Conservation (phyloP, 2,113 vertebrate genomes). For the Menura novaehollandiae region DNA sequence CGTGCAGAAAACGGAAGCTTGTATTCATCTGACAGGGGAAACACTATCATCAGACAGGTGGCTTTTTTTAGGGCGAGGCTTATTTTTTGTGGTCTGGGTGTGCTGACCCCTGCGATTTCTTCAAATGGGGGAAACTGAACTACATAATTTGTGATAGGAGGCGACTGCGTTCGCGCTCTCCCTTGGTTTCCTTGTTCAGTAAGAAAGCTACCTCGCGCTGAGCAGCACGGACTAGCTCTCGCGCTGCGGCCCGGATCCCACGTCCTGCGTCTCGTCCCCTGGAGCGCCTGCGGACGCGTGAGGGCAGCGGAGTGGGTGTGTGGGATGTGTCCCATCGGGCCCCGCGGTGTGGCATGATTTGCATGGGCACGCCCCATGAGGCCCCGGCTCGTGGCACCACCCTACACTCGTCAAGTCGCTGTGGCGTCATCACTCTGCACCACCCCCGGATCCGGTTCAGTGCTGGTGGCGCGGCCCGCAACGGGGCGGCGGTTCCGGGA, state of each 20-base stretch:
- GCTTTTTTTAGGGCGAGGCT: not conserved
- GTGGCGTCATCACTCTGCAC: rapidly evolving
- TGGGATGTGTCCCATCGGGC: not conserved
- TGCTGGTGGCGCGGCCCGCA: not conserved
- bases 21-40: too few relatives aligned
- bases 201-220: too few relatives aligned
- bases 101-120: not conserved
- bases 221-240: too few relatives aligned
- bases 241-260: too few relatives aligned
- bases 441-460: not conserved
- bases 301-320: not conserved
- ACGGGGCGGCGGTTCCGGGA: not conserved
- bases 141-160: not conserved
- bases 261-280: not conserved
- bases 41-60: rapidly evolving
- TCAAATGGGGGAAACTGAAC: not conserved
- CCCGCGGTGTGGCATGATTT: not conserved
- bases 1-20: rapidly evolving
- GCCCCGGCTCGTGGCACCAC: rapidly evolving
- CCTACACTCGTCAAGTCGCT: not conserved
- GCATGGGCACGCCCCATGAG: not conserved
- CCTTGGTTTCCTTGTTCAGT: too few relatives aligned
- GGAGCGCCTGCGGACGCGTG: not conserved
- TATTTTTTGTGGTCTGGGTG: too few relatives aligned
- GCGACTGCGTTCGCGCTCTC: rapidly evolving